These are phyloP conservation scores for Sinocyclocheilus rhinocerous DNA, from an alignment of 2,113 vertebrate species.

Conservation along the genomic window DNA sequence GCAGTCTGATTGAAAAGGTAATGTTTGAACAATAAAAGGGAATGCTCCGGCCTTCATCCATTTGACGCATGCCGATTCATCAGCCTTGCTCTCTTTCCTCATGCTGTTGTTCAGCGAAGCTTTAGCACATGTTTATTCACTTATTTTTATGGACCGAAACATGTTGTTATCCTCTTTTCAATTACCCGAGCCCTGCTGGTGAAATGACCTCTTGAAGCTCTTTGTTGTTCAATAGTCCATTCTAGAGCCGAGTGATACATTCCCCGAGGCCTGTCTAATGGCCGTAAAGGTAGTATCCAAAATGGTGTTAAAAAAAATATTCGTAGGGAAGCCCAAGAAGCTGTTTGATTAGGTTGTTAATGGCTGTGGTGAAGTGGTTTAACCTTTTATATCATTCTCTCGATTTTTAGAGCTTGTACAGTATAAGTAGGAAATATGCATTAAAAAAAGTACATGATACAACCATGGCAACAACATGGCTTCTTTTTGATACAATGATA, in stretches of 20 bases:
- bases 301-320: not conserved
- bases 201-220: slow-evolving; percentile 37
- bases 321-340: not conserved
- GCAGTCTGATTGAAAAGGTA: slow-evolving; percentile 72
- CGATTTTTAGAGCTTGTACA: not conserved
- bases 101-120: slow-evolving; percentile 54
- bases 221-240: slow-evolving; percentile 33
- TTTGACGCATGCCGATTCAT: slow-evolving; percentile 68
- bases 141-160: slow-evolving; percentile 67
- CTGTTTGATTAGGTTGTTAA: not conserved
- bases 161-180: slow-evolving; percentile 58
- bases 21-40: slow-evolving; percentile 73
- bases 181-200: slow-evolving; percentile 35
- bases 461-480: too few relatives aligned
- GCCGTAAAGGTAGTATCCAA: slow-evolving; percentile 23
- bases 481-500: too few relatives aligned
- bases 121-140: slow-evolving; percentile 63
- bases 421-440: too few relatives aligned
- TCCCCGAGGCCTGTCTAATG: not conserved
- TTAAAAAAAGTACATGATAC: too few relatives aligned
- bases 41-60: slow-evolving; percentile 71
- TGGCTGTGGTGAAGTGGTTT: not conserved
- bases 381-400: slow-evolving; percentile 1
- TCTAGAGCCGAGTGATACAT: not conserved
- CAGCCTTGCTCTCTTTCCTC: slow-evolving; percentile 55